Evolutionary conservation across 1,140 invertebrate species (phyloP), one percentile per base, ranked within the genome.

Genomic region (Fopius arisanus): DNA sequence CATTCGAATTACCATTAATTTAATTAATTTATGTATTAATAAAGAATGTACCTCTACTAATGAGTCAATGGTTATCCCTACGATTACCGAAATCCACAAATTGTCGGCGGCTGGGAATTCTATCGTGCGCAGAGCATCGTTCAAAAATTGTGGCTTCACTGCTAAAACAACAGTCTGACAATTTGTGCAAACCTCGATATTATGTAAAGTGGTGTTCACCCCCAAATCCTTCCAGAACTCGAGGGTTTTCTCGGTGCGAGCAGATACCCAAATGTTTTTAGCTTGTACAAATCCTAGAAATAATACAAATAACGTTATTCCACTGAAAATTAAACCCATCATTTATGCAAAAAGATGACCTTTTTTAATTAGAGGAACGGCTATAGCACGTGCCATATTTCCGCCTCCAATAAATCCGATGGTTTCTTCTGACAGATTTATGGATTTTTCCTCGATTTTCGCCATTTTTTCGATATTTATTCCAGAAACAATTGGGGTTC

Each of bases 341-440:
- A 41, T 51, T n/a, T 70, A 75, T 84, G 81, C 12, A 82, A 28
- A 43, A 67, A 26, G n/a, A 48, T 80, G 86, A 90, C 93, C 91
- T 83, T 91, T 91, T 73, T 86, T 86, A n/a, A 94, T 84, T 37
- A 98, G 91, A 41, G 95, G 94, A 80, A 92, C 90, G 21, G 92
- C 92, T 79, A 98, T 94, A 10, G 96, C 96, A 84, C 93, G 94
- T 14, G 97, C 96, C 95, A 98, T 98, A 87, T 96, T 96, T 68
- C 97, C 97, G 74, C 95, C 95, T 10, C 97, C 97, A 81, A 98
- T 94, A 88, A 98, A 98, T 73, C 97, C 97, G 76, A 98, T 0
- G 2, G 26, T 65, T 65, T 62, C 59, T 37, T 37, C n/a, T n/a
- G n/a, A n/a, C n/a, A n/a, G n/a, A n/a, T n/a, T n/a, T n/a, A n/a